Base-by-base conservation (phyloP, 1,140 invertebrate genomes). In the Apocrypta bakeri region DNA sequence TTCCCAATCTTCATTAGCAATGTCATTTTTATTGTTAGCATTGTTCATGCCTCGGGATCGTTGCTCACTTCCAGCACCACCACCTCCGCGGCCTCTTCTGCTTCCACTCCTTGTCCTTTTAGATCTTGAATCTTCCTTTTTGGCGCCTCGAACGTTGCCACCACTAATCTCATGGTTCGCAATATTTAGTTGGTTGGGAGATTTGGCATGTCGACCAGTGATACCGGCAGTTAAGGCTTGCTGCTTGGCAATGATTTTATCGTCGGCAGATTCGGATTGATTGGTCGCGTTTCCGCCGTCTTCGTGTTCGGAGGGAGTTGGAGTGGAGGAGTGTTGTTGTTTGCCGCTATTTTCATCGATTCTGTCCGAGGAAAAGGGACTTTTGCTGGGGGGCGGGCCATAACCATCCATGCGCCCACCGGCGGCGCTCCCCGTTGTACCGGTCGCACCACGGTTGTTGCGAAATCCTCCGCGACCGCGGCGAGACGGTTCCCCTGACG, bases 401-500 rank as follows among this genome's bases (percentile, higher is more conserved):
- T 96, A 96, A 21, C 94, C 94, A 76, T 94, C 93, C 84, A 96
- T 94, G 86, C 95, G 90, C 83, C 94, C 94, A 40, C 93, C 90
- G 1, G 93, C 89, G 61, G 61, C 25, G 63, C 82, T 21, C 8
- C 77, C 77, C 0, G 48, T 12, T 8, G 37, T 3, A 21, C 69
- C 7, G 11, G 93, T 89, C 3, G 93, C 88, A 17, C 93, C 93
- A 84, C 94, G 92, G 84, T 93, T 87, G 84, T 92, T 87, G 14
- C 89, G 84, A 84, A 92, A 94, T 63, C 94, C 95, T 77, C 95
- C 95, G 66, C 96, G 92, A 33, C 96, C 96, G 40, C 95, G 94
- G 77, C 96, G 92, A 3, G 96, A 97, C 0, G 96, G 96, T 88
- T 97, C 96, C 3, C 96, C 96, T 21, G 96, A 93, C 0, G 96